These are phyloP conservation scores for Scleropages formosus DNA, from an alignment of 2,797 vertebrate species.

Conservation along the genomic window DNA sequence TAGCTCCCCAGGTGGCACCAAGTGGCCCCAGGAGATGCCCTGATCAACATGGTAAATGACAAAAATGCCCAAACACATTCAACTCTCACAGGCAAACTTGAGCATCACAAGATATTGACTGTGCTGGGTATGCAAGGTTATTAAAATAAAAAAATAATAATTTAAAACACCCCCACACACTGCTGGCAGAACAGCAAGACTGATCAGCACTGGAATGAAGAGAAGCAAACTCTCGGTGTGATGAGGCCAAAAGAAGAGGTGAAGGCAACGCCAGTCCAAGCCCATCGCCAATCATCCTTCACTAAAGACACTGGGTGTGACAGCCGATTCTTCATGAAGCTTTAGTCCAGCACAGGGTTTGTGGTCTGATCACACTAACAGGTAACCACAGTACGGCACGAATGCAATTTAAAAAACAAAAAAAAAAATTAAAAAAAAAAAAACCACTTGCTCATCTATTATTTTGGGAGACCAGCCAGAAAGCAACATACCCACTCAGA, in stretches of 20 bases:
- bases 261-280: background rate
- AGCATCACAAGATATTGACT: background rate
- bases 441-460: too few relatives aligned
- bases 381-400: background rate
- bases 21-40: background rate
- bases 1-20: too few relatives aligned
- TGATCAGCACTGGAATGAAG: background rate
- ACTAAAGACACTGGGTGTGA: background rate
- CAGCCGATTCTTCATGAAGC: background rate
- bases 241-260: background rate
- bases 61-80: background rate
- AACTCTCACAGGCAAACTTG: slow-evolving; percentile 12
- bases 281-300: background rate
- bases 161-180: background rate
- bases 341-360: background rate
- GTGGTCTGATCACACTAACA: slow-evolving; percentile 5
- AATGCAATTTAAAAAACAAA: background rate
- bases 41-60: background rate
- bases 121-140: background rate
- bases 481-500: background rate
- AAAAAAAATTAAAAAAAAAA: too few relatives aligned
- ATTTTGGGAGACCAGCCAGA: background rate
- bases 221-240: background rate
- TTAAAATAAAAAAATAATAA: too few relatives aligned
- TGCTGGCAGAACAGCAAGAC: background rate